A percentile compares a stretch with the other conserved stretches of the same genome.
Evolutionary conservation across 2,113 vertebrate species (phyloP).

Genomic region (Hystrix cristata): DNA sequence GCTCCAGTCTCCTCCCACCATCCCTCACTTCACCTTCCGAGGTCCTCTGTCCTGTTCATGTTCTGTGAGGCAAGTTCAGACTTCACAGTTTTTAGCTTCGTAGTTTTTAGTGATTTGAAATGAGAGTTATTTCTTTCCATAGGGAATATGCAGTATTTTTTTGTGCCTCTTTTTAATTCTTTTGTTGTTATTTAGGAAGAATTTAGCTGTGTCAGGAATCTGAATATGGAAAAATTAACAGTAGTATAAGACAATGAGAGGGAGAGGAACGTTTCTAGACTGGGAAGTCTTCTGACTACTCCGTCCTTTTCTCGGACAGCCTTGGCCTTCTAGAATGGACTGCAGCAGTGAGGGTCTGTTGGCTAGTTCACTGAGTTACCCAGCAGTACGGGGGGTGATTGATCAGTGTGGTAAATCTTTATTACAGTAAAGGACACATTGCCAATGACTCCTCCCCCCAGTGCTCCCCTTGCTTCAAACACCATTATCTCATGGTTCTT

Average conservation of each 20-base stretch:
- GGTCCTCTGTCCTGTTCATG: not conserved
- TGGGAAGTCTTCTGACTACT: not conserved
- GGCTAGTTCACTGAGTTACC: not conserved
- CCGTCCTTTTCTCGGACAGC: not conserved
- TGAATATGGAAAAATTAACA: not conserved
- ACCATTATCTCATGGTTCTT: not conserved
- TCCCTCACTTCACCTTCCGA: not conserved
- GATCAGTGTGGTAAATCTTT: not conserved
- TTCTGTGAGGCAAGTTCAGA: not conserved
- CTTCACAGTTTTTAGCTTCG: not conserved
- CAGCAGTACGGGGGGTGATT: not conserved
- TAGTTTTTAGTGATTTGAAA: slow-evolving; percentile 40
- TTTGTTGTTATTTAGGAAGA: slow-evolving; percentile 32
- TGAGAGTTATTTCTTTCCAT: slow-evolving; percentile 2
- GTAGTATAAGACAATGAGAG: not conserved
- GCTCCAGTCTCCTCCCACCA: not conserved
- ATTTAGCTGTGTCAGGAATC: not conserved
- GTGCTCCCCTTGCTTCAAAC: not conserved
- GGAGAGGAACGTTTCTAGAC: not conserved
- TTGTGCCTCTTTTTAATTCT: slow-evolving; percentile 7
- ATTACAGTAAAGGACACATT: not conserved
- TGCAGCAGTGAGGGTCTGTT: not conserved
- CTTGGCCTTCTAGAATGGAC: not conserved
- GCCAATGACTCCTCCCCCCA: not conserved
- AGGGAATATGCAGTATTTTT: not conserved